Percentiles rank a stretch among this genome's conserved stretches.
These are phyloP conservation scores for Sarcophilus harrisii DNA, from an alignment of 2,797 vertebrate species.

Conservation along the genomic window DNA sequence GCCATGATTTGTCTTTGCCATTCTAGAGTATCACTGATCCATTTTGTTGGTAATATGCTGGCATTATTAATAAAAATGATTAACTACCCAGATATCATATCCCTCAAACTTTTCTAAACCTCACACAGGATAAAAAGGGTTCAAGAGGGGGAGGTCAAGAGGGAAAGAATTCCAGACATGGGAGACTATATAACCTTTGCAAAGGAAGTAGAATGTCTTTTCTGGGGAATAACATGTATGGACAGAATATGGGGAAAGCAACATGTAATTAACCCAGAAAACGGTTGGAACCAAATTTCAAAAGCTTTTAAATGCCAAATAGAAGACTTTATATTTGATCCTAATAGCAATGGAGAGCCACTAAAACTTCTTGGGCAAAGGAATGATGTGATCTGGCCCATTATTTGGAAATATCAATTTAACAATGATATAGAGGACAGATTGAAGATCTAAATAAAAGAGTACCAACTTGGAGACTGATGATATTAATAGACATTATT, in stretches of 20 bases:
- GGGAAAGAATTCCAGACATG: background rate
- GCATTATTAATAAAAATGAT: background rate
- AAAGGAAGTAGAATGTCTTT: background rate
- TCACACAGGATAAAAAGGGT: background rate
- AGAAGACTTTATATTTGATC: background rate
- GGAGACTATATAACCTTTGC: background rate
- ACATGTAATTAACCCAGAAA: background rate
- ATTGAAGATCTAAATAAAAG: background rate
- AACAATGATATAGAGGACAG: background rate
- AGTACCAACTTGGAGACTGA: background rate
- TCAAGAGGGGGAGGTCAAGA: background rate
- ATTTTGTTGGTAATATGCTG: background rate
- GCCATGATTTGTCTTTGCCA: background rate
- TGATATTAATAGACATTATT: background rate
- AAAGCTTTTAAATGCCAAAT: background rate
- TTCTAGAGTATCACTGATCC: background rate
- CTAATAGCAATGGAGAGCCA: background rate
- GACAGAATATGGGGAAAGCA: background rate
- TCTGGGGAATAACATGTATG: background rate
- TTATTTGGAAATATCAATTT: background rate
- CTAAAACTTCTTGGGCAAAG: background rate
- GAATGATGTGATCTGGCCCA: background rate
- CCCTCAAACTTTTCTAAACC: background rate
- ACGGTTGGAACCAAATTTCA: background rate
- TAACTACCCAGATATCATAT: background rate